Base-by-base conservation (phyloP, 2,888 invertebrate species). In the Platypus cylindrus region DNA sequence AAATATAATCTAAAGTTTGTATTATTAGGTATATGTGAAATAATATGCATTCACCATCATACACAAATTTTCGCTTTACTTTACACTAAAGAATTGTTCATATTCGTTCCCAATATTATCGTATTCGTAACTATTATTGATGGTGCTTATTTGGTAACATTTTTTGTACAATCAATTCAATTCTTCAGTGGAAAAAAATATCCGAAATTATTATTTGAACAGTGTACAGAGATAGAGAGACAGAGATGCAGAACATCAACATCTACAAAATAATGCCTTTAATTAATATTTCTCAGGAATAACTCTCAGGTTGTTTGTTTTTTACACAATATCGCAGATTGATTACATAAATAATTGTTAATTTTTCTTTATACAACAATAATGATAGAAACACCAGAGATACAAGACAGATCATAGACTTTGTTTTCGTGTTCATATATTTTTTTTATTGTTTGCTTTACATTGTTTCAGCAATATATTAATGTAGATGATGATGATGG, bases 271-370 rank as follows among this genome's bases (percentile, higher is more conserved):
- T n/a, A n/a, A 46, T 34, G 37, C 42, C 32, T 31, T 34, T 31
- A 37, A 39, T 22, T 41, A 37, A 53, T 52, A 54, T 55, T 51
- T 59, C 62, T 62, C 62, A 62, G 62, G 61, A 58, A 62, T 54
- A 55, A 58, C 61, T n/a, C n/a, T 62, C 62, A 63, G 62, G 62
- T 55, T 47, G 41, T 46, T 31, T 36, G n/a, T n/a, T n/a, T n/a
- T n/a, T n/a, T n/a, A n/a, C 23, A 24, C 25, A 17, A 17, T 36
- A 39, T 20, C n/a, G 25, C 14, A 24, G 32, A 27, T 27, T 12
- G 9, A 13, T 23, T n/a, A 25, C 11, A 22, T 14, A n/a, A 30
- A 17, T 18, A 17, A 16, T 17, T 30, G 15, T 30, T 17, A 30
- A 5, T 41, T 41, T 31, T 30, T 37, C 36, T 35, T 38, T 36